Evolutionary conservation across 2,113 vertebrate genomes (phyloP), one percentile per base, ranked within the genome.

Genomic region (Pseudonaja textilis): DNA sequence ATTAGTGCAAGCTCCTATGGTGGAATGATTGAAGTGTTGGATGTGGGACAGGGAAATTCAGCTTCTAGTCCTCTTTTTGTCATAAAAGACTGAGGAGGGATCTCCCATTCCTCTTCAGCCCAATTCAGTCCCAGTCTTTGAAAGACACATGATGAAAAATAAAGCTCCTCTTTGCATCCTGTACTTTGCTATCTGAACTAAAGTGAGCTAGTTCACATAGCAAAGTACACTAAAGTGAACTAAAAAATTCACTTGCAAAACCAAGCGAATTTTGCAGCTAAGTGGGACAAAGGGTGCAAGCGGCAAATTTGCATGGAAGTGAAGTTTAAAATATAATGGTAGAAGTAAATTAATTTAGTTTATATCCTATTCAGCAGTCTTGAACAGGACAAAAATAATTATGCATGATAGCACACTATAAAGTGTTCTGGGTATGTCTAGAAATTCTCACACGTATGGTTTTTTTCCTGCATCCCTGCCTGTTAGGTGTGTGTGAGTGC

Each of bases 391-490:
- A 93, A 94, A 22, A 61, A 26, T 55, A 92, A 89, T n/a, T 0
- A 52, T 56, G 69, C 23, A 57, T 47, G 5, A 47, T 26, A 39
- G 93, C 88, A 90, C 92, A 57, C 81, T 93, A 87, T 26, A 81
- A 64, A 90, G 45, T n/a, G n/a, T 54, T 89, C 59, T n/a, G 52
- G 91, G 93, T 95, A 64, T n/a, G 18, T 90, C 59, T 90, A 88
- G 91, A 93, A 0, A 42, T 87, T 81, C 74, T 16, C 8, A 91
- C 87, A 2, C 0, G 54, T 12, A 45, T 9, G 47, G 47, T 3
- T 42, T 22, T 12, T 34, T 90, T 50, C 5, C 29, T 42, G 87
- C 92, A 94, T 26, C 1, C n/a, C 1, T n/a, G 4, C 1, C 34
- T 89, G 54, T 88, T 25, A 91, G 92, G 64, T 10, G 45, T 29